Evolutionary conservation across 2,113 vertebrate genomes (phyloP).

Genomic region (Pseudolaguvia tuberculata): DNA sequence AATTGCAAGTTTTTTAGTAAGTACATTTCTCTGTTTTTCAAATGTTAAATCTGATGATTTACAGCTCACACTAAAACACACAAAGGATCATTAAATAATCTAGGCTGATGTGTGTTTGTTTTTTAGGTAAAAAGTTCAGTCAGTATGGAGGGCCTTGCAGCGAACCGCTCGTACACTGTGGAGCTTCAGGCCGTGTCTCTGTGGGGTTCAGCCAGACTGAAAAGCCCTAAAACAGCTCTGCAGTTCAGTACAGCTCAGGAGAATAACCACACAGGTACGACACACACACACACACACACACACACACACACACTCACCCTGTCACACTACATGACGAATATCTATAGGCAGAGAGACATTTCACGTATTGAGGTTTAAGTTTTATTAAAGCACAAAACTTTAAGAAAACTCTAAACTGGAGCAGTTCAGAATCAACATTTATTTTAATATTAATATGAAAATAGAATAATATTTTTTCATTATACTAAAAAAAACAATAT

Average conservation of each 20-base stretch:
- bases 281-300: neutral
- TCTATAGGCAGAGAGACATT: too few species aligned
- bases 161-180: constrained; percentile 79
- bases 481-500: too few species aligned
- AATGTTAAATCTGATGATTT: neutral
- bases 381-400: too few species aligned
- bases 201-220: constrained; percentile 89
- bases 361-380: too few species aligned
- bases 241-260: constrained; percentile 72
- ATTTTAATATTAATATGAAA: too few species aligned
- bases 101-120: constrained; percentile 4
- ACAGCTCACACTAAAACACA: neutral
- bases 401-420: too few species aligned
- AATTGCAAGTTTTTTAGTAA: neutral
- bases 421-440: too few species aligned
- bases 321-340: too few species aligned
- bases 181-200: constrained; percentile 86
- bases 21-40: too few species aligned
- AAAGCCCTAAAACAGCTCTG: constrained; percentile 83
- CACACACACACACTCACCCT: neutral
- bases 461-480: too few species aligned
- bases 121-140: constrained; percentile 77
- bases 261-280: constrained; percentile 69
- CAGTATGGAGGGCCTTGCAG: constrained; percentile 79
- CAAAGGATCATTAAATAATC: neutral